Conservation (phyloP, 2,888 invertebrate species). For the Acrobeloides nanus region DNA sequence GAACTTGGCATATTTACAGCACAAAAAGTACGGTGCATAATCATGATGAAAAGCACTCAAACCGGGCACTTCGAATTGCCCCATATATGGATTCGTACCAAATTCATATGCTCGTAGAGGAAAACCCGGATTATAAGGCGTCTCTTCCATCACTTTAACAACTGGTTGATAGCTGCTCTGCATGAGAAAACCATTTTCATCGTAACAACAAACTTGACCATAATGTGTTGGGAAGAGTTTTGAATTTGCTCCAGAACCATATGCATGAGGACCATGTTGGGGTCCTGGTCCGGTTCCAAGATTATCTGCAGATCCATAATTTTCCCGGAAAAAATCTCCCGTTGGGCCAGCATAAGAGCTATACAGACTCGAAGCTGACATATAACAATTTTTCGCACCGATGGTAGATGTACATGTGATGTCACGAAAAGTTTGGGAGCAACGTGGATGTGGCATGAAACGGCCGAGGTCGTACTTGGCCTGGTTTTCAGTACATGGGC, state of each 20-base stretch:
- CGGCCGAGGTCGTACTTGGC: slow-evolving; percentile 84
- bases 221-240: slow-evolving; percentile 52
- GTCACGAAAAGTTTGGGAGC: slow-evolving; percentile 48
- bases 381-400: slow-evolving; percentile 75
- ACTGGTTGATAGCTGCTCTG: slow-evolving; percentile 82
- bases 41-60: slow-evolving; percentile 93
- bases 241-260: slow-evolving; percentile 6
- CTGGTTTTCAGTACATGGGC: slow-evolving; percentile 72
- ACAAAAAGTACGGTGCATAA: slow-evolving; percentile 83
- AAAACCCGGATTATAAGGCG: slow-evolving; percentile 50
- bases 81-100: slow-evolving; percentile 84
- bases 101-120: slow-evolving; percentile 64
- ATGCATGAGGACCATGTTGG: background rate
- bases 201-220: slow-evolving; percentile 95
- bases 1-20: slow-evolving; percentile 87
- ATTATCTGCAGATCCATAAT: background rate
- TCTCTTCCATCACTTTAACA: slow-evolving; percentile 40
- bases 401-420: slow-evolving; percentile 71
- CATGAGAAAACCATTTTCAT: slow-evolving; percentile 80
- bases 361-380: slow-evolving; percentile 49
- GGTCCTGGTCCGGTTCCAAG: background rate
- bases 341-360: slow-evolving; percentile 41
- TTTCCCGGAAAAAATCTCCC: too few species aligned
- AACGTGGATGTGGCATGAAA: slow-evolving; percentile 66
- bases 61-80: slow-evolving; percentile 85